A percentile compares a stretch with the other conserved stretches of the same genome.
Conservation (phyloP, 37 sponge, comb jelly and placozoan genomes). For the Ephydatia muelleri region DNA sequence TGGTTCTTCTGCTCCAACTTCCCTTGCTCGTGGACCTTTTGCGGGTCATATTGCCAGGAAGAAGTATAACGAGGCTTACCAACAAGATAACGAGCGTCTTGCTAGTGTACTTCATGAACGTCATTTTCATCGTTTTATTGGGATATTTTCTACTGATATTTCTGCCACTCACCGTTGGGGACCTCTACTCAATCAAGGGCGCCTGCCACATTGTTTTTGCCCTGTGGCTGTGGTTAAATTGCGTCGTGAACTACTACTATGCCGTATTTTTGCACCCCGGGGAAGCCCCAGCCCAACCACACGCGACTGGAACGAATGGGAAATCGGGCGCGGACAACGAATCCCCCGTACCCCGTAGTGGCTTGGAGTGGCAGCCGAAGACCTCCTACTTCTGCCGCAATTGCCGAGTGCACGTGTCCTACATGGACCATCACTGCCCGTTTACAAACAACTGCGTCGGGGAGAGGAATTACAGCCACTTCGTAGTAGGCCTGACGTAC, state of each 20-base stretch:
- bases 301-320: background rate
- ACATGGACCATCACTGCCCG: constrained; percentile 78
- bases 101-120: constrained; percentile 27
- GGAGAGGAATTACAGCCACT: constrained; percentile 51
- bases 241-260: constrained; percentile 38
- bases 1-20: constrained; percentile 47
- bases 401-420: constrained; percentile 22
- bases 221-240: constrained; percentile 60
- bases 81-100: constrained; percentile 16
- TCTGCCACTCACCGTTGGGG: constrained; percentile 21
- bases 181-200: constrained; percentile 27
- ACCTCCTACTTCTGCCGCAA: constrained; percentile 30
- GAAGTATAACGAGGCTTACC: constrained; percentile 41
- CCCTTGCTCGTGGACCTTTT: constrained; percentile 56
- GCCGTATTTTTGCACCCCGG: constrained; percentile 55
- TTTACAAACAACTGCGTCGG: constrained; percentile 73
- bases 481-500: constrained; percentile 47
- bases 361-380: constrained; percentile 36
- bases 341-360: background rate
- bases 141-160: constrained; percentile 41
- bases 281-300: background rate
- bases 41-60: constrained; percentile 44
- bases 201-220: constrained; percentile 51
- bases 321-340: background rate
- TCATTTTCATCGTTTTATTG: constrained; percentile 33